phyloP scores from a whole-genome alignment of 2,113 vertebrate species.

The Epinephelus moara region DNA sequence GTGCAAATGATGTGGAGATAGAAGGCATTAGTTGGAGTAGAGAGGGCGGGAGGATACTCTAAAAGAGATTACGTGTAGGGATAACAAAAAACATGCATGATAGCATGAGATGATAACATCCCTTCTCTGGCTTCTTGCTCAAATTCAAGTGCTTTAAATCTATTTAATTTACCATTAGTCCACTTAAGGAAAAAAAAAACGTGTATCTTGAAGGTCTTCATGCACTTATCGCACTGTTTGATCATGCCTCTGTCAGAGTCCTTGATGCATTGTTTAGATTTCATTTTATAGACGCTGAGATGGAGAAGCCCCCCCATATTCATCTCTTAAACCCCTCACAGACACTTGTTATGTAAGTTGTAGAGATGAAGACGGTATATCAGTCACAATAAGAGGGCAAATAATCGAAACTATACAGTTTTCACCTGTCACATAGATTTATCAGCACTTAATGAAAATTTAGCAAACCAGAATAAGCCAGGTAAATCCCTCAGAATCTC shows the following conservation, averaged over 20 bases:
- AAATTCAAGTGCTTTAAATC: neutral
- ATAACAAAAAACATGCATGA: neutral
- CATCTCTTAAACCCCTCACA: neutral
- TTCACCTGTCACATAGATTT: neutral
- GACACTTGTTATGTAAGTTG: neutral
- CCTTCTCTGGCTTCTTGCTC: neutral
- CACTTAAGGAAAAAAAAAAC: neutral
- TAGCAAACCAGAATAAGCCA: neutral
- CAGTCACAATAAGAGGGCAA: neutral
- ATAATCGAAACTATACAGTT: neutral
- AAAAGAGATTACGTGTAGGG: neutral
- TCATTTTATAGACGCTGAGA: neutral
- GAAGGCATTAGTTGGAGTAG: neutral
- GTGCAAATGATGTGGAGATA: neutral
- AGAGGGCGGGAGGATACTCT: neutral
- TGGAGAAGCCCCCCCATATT: neutral
- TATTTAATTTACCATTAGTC: neutral
- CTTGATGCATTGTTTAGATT: conserved; percentile 18
- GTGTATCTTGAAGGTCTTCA: neutral
- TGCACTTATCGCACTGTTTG: neutral
- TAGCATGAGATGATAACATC: neutral
- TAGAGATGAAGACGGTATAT: conserved; percentile 12
- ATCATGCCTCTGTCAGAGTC: neutral
- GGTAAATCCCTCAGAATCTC: conserved; percentile 16
- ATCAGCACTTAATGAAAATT: neutral